Conservation (phyloP, 1,140 invertebrate genomes). For the Drosophila pectinifera region DNA sequence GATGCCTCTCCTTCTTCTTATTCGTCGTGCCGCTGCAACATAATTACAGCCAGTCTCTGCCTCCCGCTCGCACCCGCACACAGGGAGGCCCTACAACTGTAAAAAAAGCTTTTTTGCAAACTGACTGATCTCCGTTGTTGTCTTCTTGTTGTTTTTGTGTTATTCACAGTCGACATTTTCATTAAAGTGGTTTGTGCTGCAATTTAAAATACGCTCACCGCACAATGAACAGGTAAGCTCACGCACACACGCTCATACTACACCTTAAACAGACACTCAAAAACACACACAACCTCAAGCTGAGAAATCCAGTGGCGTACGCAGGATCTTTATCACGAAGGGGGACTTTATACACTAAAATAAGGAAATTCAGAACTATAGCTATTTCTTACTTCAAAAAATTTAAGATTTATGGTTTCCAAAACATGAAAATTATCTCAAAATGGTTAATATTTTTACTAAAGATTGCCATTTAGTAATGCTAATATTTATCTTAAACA, state of each 20-base stretch:
- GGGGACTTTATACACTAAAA: background rate
- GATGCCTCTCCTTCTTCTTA: slow-evolving; percentile 23
- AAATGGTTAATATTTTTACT: no score
- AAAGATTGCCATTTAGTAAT: no score
- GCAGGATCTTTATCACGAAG: background rate
- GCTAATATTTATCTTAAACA: no score
- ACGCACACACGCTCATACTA: slow-evolving; percentile 23
- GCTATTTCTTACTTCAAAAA: no score
- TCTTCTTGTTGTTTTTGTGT: slow-evolving; percentile 45
- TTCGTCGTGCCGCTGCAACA: slow-evolving; percentile 47
- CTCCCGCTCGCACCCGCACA: slow-evolving; percentile 45
- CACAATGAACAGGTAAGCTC: slow-evolving; percentile 80
- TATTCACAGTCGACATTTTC: slow-evolving; percentile 67
- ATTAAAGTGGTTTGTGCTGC: slow-evolving; percentile 82
- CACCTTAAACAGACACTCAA: slow-evolving; percentile 25
- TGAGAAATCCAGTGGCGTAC: slow-evolving; percentile 6
- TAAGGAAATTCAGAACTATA: no score
- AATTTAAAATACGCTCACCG: slow-evolving; percentile 73
- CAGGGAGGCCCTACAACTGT: slow-evolving; percentile 38
- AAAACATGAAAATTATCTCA: no score
- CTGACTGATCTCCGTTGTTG: slow-evolving; percentile 50
- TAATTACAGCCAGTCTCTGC: slow-evolving; percentile 50
- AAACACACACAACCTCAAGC: slow-evolving; percentile 13
- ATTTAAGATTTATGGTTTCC: no score
- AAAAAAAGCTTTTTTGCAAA: slow-evolving; percentile 68